Conservation (phyloP, 1,140 invertebrate genomes). For the Geopemphigus sp. region DNA sequence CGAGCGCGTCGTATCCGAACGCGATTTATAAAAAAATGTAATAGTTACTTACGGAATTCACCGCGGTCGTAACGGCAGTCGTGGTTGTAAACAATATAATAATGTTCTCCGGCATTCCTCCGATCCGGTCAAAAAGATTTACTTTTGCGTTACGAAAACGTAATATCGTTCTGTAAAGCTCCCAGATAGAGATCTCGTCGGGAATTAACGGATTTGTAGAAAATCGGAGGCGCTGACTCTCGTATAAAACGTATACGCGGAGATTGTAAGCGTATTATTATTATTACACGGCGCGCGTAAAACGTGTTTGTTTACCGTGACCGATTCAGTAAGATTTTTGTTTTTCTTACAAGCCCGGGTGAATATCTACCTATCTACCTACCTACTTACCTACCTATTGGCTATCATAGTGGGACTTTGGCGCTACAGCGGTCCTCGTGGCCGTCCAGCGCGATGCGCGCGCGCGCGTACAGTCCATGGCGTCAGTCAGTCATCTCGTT, state of each 20-base stretch:
- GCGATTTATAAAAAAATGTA: too few relatives aligned
- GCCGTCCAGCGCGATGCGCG: not conserved
- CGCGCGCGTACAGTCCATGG: not conserved
- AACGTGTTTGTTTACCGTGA: too few relatives aligned
- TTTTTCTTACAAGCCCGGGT: too few relatives aligned
- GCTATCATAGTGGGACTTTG: not conserved
- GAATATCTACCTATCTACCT: not conserved
- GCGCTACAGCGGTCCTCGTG: not conserved
- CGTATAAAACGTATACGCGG: too few relatives aligned
- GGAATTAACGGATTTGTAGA: not conserved
- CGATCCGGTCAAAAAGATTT: not conserved
- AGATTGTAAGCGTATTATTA: not conserved
- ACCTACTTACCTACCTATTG: not conserved
- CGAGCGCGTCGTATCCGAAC: too few relatives aligned
- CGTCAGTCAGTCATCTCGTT: constrained; percentile 6
- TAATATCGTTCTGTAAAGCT: not conserved
- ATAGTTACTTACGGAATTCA: too few relatives aligned
- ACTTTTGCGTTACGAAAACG: not conserved
- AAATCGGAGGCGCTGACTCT: not conserved
- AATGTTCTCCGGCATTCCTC: too few relatives aligned
- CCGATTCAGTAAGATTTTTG: too few relatives aligned
- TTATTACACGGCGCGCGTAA: not conserved
- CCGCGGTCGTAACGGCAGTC: too few relatives aligned
- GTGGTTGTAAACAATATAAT: too few relatives aligned
- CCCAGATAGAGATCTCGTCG: not conserved